A percentile compares a stretch with the other conserved stretches of the same genome.
Conservation (phyloP, 1,140 invertebrate genomes). For the Asbolus verrucosus region DNA sequence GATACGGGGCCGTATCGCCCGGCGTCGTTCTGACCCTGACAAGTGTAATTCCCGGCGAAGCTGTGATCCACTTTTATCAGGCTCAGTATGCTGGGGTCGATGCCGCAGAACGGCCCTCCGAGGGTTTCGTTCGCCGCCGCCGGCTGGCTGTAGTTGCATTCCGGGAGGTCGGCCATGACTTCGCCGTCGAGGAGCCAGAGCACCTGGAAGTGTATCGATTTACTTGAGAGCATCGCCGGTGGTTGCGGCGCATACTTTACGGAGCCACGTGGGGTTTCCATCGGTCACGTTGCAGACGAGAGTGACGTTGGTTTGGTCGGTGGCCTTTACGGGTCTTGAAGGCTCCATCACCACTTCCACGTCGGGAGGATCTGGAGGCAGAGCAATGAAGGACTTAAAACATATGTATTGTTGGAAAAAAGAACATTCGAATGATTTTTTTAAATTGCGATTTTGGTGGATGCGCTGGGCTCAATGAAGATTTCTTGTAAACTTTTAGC, state of each 20-base stretch:
- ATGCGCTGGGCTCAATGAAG: too few species aligned
- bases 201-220: conserved; percentile 57
- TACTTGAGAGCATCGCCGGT: conserved; percentile 10
- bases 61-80: conserved; percentile 83
- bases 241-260: conserved; percentile 68
- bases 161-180: conserved; percentile 85
- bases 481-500: too few species aligned
- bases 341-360: conserved; percentile 84
- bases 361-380: conserved; percentile 80
- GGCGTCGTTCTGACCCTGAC: conserved; percentile 86
- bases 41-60: conserved; percentile 94
- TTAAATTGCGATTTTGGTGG: too few species aligned
- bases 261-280: conserved; percentile 75
- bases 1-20: conserved; percentile 87
- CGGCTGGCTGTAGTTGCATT: conserved; percentile 75
- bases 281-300: conserved; percentile 81
- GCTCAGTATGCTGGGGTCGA: conserved; percentile 86
- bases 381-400: too few species aligned
- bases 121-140: conserved; percentile 51
- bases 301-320: conserved; percentile 84
- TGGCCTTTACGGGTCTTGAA: conserved; percentile 79
- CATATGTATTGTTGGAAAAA: too few species aligned
- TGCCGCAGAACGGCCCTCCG: conserved; percentile 75
- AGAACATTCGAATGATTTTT: too few species aligned
- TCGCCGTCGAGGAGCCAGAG: conserved; percentile 85